Conservation (phyloP, 2,113 vertebrate species). For the Hemiprocne comata region DNA sequence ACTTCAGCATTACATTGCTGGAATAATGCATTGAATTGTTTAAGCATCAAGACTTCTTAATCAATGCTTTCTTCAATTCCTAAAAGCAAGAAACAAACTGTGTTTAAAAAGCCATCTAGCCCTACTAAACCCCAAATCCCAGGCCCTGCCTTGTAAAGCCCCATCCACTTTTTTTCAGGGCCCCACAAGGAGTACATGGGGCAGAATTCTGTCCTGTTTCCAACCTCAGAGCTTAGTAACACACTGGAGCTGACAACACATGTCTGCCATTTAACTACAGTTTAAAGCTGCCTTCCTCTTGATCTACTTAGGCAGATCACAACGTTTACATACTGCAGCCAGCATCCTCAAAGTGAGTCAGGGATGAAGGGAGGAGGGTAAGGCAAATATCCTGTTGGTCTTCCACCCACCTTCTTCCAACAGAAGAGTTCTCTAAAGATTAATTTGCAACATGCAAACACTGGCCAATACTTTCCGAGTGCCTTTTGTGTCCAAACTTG, state of each 20-base stretch:
- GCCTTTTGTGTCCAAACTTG: background rate
- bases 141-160: background rate
- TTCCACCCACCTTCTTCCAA: background rate
- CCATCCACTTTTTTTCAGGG: background rate
- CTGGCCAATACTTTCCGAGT: background rate
- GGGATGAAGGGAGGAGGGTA: background rate
- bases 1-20: background rate
- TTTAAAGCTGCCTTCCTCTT: background rate
- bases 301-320: background rate
- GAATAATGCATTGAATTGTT: background rate
- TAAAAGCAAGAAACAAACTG: background rate
- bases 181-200: rapidly evolving
- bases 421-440: background rate
- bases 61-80: background rate
- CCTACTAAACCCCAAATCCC: background rate
- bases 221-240: background rate
- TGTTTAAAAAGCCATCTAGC: background rate
- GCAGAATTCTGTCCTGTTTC: background rate
- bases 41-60: background rate
- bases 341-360: background rate
- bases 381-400: background rate
- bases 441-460: background rate
- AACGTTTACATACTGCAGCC: background rate
- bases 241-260: rapidly evolving
- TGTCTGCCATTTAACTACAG: background rate